phyloP scores from a whole-genome alignment of 2,888 invertebrate genomes.

The Pyrrhosoma nymphula region DNA sequence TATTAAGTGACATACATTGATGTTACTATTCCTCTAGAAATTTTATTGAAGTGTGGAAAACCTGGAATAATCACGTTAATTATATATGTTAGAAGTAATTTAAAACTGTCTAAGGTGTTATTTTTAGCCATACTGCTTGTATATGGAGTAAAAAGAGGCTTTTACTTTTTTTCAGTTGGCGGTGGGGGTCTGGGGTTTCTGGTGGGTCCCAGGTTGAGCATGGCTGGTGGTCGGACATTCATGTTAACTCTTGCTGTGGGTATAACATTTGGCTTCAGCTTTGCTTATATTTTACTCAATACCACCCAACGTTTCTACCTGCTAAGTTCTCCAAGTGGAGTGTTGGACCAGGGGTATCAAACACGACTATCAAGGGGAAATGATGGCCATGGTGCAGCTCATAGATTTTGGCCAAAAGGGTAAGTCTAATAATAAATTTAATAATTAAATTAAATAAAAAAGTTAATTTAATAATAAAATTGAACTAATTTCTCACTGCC shows the following conservation, averaged over 20 bases:
- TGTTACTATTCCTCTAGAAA: too few relatives aligned
- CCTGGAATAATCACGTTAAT: too few relatives aligned
- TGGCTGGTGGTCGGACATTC: constrained; percentile 83
- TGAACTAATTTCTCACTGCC: background rate
- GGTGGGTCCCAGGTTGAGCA: constrained; percentile 44
- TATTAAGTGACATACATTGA: too few relatives aligned
- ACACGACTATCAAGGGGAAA: constrained; percentile 3
- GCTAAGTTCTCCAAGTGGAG: constrained; percentile 35
- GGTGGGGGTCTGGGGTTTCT: constrained; percentile 58
- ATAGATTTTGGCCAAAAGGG: constrained; percentile 35
- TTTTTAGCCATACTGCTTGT: background rate
- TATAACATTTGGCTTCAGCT: constrained; percentile 87
- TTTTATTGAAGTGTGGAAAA: too few relatives aligned
- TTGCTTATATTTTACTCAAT: constrained; percentile 86
- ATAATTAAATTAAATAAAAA: too few relatives aligned
- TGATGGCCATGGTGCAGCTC: background rate
- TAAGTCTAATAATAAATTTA: too few relatives aligned
- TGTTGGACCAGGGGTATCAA: constrained; percentile 20
- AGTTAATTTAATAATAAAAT: too few relatives aligned
- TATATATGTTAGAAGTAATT: background rate
- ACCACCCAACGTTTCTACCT: constrained; percentile 75
- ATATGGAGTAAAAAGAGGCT: background rate
- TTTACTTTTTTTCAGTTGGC: constrained; percentile 28
- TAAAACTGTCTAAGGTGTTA: background rate
- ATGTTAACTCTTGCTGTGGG: constrained; percentile 86